Evolutionary conservation across 2,797 vertebrate genomes (phyloP).

Genomic region (Poecilia wingei): DNA sequence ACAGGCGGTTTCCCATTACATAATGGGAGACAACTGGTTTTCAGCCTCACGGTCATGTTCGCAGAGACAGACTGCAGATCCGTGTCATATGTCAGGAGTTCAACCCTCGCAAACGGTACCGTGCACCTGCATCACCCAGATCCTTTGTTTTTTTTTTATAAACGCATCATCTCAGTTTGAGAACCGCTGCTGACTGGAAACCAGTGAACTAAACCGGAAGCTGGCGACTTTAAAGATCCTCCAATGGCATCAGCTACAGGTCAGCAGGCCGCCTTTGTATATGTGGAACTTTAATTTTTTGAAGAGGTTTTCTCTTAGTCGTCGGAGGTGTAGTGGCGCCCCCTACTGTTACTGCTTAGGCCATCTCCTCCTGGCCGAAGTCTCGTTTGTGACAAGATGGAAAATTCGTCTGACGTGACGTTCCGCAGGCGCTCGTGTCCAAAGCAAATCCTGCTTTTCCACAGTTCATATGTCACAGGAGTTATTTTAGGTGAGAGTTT

Average conservation of each 20-base stretch:
- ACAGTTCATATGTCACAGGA: not conserved
- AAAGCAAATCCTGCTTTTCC: not conserved
- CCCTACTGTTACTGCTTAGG: constrained; percentile 35
- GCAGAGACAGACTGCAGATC: constrained; percentile 52
- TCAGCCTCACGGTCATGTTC: constrained; percentile 21
- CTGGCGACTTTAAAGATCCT: constrained; percentile 1
- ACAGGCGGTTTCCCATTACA: constrained; percentile 54
- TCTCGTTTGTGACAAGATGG: not conserved
- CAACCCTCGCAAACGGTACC: not conserved
- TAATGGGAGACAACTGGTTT: constrained; percentile 57
- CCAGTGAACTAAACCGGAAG: constrained; percentile 11
- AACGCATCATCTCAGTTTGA: constrained; percentile 21
- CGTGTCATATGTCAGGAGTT: constrained; percentile 37
- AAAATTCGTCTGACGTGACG: not conserved
- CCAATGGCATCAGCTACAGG: constrained; percentile 33
- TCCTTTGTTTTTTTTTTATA: not conserved
- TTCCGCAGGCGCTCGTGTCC: not conserved
- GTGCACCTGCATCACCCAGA: not conserved
- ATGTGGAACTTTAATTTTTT: not conserved
- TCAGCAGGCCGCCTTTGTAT: constrained; percentile 23
- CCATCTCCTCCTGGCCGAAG: not conserved
- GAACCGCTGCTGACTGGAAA: constrained; percentile 26
- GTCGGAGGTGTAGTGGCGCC: constrained; percentile 24
- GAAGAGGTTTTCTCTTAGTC: not conserved
- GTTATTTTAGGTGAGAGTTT: not conserved